Conservation (phyloP, 2,888 invertebrate species). For the Mamestra brassicae region DNA sequence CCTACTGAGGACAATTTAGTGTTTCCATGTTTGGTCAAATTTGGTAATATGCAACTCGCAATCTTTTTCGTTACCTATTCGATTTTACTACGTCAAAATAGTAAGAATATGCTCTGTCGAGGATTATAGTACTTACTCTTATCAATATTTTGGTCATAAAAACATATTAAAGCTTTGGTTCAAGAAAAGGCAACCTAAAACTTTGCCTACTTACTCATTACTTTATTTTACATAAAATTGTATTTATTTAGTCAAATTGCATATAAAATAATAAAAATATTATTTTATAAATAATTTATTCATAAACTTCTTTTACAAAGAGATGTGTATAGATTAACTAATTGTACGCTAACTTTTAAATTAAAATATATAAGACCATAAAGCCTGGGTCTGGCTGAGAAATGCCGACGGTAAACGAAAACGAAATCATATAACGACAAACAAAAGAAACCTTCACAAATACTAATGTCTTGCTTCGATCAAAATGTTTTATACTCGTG, state of each 20-base stretch:
- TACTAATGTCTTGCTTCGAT: background rate
- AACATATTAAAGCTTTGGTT: background rate
- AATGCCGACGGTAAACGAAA: slow-evolving; percentile 30
- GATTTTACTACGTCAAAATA: background rate
- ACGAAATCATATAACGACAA: too few species aligned
- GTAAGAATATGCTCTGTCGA: too few species aligned
- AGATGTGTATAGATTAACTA: too few species aligned
- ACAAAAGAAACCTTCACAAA: background rate
- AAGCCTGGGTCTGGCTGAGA: background rate
- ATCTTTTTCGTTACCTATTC: slow-evolving; percentile 12
- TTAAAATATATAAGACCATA: background rate
- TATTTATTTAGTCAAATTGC: background rate
- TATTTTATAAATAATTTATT: too few species aligned
- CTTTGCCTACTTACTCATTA: background rate
- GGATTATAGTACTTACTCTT: background rate
- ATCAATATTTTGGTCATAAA: slow-evolving; percentile 4
- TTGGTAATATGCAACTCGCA: background rate
- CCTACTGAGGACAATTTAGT: background rate
- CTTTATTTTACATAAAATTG: background rate
- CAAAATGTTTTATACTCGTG: background rate
- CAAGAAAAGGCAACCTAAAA: background rate
- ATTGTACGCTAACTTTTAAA: background rate
- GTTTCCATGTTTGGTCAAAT: slow-evolving; percentile 1
- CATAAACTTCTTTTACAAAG: too few species aligned
- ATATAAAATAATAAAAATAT: background rate